phyloP scores from a whole-genome alignment of 1,140 invertebrate species.

The Drosophila sp. region DNA sequence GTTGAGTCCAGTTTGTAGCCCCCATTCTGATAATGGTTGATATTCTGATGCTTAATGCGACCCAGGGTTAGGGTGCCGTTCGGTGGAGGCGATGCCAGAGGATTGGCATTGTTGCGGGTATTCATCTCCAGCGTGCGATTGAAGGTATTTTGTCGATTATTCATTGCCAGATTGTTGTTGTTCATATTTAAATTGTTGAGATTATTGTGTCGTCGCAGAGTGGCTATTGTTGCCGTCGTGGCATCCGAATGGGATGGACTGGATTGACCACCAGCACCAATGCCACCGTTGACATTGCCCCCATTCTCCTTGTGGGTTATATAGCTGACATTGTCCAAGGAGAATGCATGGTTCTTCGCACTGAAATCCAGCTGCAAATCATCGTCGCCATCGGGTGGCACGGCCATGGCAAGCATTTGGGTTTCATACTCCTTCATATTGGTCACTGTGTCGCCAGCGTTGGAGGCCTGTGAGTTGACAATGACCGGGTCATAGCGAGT shows the following conservation, averaged over 20 bases:
- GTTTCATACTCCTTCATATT: conserved; percentile 92
- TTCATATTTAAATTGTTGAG: conserved; percentile 79
- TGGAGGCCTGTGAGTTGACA: conserved; percentile 85
- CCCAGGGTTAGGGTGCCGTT: conserved; percentile 79
- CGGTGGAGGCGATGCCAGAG: conserved; percentile 60
- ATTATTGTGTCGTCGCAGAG: conserved; percentile 84
- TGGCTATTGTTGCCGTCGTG: conserved; percentile 89
- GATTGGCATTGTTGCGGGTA: conserved; percentile 81
- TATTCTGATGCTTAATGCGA: conserved; percentile 78
- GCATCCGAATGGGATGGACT: conserved; percentile 92
- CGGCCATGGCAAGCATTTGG: conserved; percentile 95
- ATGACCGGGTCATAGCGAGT: conserved; percentile 91
- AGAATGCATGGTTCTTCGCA: conserved; percentile 93
- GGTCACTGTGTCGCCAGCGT: conserved; percentile 75
- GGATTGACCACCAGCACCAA: conserved; percentile 85
- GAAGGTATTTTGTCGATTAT: conserved; percentile 83
- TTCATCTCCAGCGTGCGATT: conserved; percentile 82
- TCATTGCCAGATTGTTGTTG: conserved; percentile 82
- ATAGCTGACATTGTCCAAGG: conserved; percentile 92
- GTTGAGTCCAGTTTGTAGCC: conserved; percentile 72
- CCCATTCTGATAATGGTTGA: conserved; percentile 79
- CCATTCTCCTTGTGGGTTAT: conserved; percentile 91
- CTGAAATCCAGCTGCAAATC: conserved; percentile 94
- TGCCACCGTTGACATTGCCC: conserved; percentile 12
- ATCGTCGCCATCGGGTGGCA: conserved; percentile 90